Base-by-base conservation (phyloP, 37 sponge, comb jelly and placozoan genomes). In the Oopsacas minuta region DNA sequence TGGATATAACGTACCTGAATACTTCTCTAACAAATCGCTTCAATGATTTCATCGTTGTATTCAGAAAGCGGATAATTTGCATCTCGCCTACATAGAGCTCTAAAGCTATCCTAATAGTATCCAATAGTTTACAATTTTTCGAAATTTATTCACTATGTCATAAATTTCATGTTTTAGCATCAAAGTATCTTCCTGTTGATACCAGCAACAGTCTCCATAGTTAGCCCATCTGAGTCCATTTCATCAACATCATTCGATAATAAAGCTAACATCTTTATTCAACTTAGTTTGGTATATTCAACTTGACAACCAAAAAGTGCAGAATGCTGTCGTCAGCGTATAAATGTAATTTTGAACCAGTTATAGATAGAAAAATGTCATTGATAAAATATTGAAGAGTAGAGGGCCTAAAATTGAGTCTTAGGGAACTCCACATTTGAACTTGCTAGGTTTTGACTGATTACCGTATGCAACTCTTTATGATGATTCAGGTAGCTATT, bases 41-140 rank as follows among this genome's bases (percentile, higher is more conserved):
- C 75, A 61, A 61, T 61, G 28, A 61, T 61, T 61, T 34, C 30
- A 61, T 61, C 28, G 75, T 10, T 61, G 75, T 61, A 61, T 61
- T 61, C 75, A 32, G 75, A 61, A 61, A 34, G 75, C 5, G 22
- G 7, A 61, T 61, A 61, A 61, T 61, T 61, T 61, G n/a, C n/a
- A n/a, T n/a, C n/a, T n/a, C n/a, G n/a, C n/a, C n/a, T n/a, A n/a
- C n/a, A n/a, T n/a, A n/a, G n/a, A n/a, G n/a, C n/a, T n/a, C n/a
- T n/a, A n/a, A n/a, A n/a, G n/a, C n/a, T n/a, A n/a, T n/a, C n/a
- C n/a, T n/a, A n/a, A n/a, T n/a, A n/a, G n/a, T n/a, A n/a, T n/a
- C n/a, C n/a, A 46, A 46, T 22, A 46, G 12, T 46, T 46, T 46
- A 46, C 51, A 46, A 46, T 46, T 46, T 17, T 46, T 22, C 51